Base-by-base conservation (phyloP, 2,113 vertebrate species). In the Syngnathus floridae region DNA sequence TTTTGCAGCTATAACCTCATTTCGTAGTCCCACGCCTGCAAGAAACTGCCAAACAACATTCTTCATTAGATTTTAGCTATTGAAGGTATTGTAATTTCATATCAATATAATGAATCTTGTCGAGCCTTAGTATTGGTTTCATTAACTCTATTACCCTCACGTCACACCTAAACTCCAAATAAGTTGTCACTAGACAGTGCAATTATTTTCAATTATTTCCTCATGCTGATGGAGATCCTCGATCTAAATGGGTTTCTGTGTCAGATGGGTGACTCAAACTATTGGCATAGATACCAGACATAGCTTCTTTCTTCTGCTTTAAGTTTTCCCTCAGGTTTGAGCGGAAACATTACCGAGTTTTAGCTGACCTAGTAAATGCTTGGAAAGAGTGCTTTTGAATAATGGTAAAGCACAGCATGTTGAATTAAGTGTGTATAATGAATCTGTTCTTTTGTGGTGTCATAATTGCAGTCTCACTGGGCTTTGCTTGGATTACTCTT, bases 231-330 rank as follows among this genome's bases (percentile, higher is more conserved):
- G 65, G 83, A 81, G 84, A 85, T 87, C 83, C 82, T 84, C 82
- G 67, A 87, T 52, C 69, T 55, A 88, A 90, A 83, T 86, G 79
- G 87, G 85, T 89, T 81, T 91, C 85, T 90, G 90, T 86, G 80
- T 43, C 73, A 73, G 76, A 63, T 55, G 19, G 64, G 72, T 62
- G 40, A 21, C 66, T 68, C 74, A 77, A 77, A 76, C 76, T 73
- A 82, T 81, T 83, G 85, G 74, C 84, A 86, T 86, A 76, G 84
- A 80, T 83, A 86, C 84, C 70, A 72, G 72, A 72, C 81, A 71
- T 66, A 71, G 72, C 67, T 56, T 54, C 74, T 71, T 71, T 54
- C 51, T 54, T 16, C 64, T 61, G 73, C 68, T 80, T 72, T 80
- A 84, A 82, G 77, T 79, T 74, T 73, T 58, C 68, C 55, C 59